phyloP scores from a whole-genome alignment of 1,140 invertebrate species.

The Diabrotica undecimpunctata region DNA sequence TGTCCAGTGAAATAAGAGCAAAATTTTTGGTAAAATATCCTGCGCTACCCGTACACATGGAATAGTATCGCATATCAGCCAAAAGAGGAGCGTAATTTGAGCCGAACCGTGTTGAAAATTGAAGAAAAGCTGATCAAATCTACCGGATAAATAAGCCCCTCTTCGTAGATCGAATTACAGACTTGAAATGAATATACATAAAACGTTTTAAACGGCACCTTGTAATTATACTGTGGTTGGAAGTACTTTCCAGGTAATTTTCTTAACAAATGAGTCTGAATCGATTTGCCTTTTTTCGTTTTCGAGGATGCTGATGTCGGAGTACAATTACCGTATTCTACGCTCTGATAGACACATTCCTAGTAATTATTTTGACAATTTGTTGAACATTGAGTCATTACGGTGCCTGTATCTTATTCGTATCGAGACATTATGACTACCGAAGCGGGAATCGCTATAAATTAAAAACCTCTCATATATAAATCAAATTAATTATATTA shows the following conservation, averaged over 20 bases:
- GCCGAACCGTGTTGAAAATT: slow-evolving; percentile 35
- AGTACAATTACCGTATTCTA: too few relatives aligned
- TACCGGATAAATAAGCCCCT: slow-evolving; percentile 42
- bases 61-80: slow-evolving; percentile 29
- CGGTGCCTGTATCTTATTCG: too few relatives aligned
- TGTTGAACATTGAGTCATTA: too few relatives aligned
- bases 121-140: slow-evolving; percentile 46
- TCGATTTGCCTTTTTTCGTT: slow-evolving; percentile 6
- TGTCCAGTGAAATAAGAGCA: slow-evolving; percentile 6
- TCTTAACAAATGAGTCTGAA: slow-evolving; percentile 24
- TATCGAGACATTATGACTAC: too few relatives aligned
- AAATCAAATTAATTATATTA: too few relatives aligned
- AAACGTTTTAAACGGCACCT: slow-evolving; percentile 35
- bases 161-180: slow-evolving; percentile 37
- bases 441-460: too few relatives aligned
- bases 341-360: too few relatives aligned
- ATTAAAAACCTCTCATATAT: too few relatives aligned
- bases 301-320: too few relatives aligned
- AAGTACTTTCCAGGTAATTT: slow-evolving; percentile 33
- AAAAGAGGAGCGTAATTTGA: slow-evolving; percentile 30
- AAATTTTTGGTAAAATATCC: slow-evolving; percentile 6
- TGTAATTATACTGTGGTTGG: slow-evolving; percentile 37
- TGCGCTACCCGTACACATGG: slow-evolving; percentile 19
- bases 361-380: too few relatives aligned
- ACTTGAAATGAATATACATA: slow-evolving; percentile 37